Evolutionary conservation across 1,140 invertebrate species (phyloP).

Genomic region (Drosophila bocqueti): DNA sequence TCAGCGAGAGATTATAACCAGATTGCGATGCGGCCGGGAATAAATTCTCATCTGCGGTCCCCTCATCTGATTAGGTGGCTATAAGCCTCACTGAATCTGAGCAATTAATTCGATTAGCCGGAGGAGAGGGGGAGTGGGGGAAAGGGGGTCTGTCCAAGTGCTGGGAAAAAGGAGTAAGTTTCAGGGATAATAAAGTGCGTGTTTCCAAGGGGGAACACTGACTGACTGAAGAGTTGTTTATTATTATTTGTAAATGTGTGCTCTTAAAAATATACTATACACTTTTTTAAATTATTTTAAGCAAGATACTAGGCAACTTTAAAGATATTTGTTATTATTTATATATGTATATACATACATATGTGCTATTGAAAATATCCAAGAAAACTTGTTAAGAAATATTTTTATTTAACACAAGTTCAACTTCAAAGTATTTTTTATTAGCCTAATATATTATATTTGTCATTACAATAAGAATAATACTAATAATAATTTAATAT

Average conservation of each 20-base stretch:
- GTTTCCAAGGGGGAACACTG: background rate
- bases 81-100: slow-evolving; percentile 45
- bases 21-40: slow-evolving; percentile 41
- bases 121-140: accelerated
- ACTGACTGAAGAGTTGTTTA: background rate
- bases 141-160: background rate
- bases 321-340: too few relatives aligned
- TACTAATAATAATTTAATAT: too few relatives aligned
- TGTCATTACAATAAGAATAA: too few relatives aligned
- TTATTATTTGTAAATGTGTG: background rate
- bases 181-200: background rate
- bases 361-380: too few relatives aligned
- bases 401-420: too few relatives aligned
- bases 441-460: too few relatives aligned
- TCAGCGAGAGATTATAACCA: slow-evolving; percentile 50
- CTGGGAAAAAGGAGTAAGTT: slow-evolving; percentile 8
- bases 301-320: too few relatives aligned
- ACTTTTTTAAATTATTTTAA: background rate
- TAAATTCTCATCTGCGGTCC: slow-evolving; percentile 44
- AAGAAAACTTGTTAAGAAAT: too few relatives aligned
- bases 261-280: background rate
- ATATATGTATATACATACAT: too few relatives aligned
- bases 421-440: too few relatives aligned
- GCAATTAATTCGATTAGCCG: slow-evolving; percentile 50
- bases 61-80: slow-evolving; percentile 45